Base-by-base conservation (phyloP, 2,113 vertebrate species). In the Nycticorax nycticorax region DNA sequence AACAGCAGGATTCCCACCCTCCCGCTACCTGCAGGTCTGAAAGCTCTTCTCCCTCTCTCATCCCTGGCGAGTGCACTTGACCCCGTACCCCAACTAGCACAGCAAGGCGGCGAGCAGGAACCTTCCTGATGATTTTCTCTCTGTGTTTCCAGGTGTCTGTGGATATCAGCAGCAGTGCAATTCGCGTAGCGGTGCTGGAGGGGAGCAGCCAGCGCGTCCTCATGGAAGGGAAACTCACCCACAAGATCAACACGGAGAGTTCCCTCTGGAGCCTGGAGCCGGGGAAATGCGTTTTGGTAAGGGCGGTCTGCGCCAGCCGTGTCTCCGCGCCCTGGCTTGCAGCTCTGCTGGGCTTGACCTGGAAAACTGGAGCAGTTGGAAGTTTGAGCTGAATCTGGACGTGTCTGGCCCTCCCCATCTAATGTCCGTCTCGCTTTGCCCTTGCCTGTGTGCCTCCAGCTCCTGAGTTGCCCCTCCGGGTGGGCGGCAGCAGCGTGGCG, bases 211-310 rank as follows among this genome's bases (percentile, higher is more conserved):
- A 99, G 52, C 97, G 48, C 0, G 96, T 99, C 4, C 98, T 99
- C 84, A 98, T 99, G 98, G 99, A 99, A 74, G 99, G 99, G 62
- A 98, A 98, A 14, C 98, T 99, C 93, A 99, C 98, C 2, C 99
- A 99, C 97, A 99, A 98, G 98, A 98, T 99, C 98, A 99, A 99
- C 98, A 99, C 98, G 0, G 99, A 99, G 92, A 99, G 98, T 93
- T 99, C 99, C 6, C 97, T 99, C 24, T 99, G 99, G 99, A 99
- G 99, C 90, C 98, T 99, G 69, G 99, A 99, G 89, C 99, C 99
- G 0, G 99, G 99, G 7, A 97, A 89, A 69, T 99, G 99, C 2
- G 92, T 99, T 41, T 93, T 99, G 88, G 99, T 99, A 97, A 98
- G 99, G 72, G 30, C 8, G 5, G 3, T 32, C 76, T 4, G 0